These are phyloP conservation scores for Iguana delicatissima DNA, from an alignment of 2,797 vertebrate genomes.

Conservation along the genomic window DNA sequence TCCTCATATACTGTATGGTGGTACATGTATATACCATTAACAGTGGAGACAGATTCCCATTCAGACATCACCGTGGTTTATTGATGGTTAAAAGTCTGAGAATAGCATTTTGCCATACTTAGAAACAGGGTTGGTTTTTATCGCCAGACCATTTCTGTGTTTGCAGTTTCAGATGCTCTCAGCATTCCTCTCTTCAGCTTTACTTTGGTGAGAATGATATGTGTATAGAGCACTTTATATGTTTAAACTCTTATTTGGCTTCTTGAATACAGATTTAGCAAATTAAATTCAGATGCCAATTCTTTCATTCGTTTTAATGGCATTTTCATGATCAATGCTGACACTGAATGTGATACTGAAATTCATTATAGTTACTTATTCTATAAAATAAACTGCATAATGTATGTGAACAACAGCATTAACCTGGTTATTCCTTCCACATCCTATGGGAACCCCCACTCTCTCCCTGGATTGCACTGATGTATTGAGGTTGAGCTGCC, in stretches of 20 bases:
- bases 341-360: background rate
- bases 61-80: background rate
- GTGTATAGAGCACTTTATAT: background rate
- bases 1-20: background rate
- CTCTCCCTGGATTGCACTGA: slow-evolving; percentile 32
- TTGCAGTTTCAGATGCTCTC: background rate
- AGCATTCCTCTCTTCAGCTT: background rate
- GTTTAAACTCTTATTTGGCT: slow-evolving; percentile 5
- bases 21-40: background rate
- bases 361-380: slow-evolving; percentile 10
- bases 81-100: background rate
- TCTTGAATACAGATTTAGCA: slow-evolving; percentile 24
- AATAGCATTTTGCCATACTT: background rate
- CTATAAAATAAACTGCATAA: slow-evolving; percentile 29
- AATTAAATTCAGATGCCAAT: slow-evolving; percentile 31
- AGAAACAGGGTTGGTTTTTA: background rate
- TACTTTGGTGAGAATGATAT: background rate
- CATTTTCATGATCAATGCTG: background rate
- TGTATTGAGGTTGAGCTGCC: slow-evolving; percentile 25
- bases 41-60: background rate
- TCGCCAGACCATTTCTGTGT: background rate
- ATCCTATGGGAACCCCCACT: slow-evolving; percentile 29
- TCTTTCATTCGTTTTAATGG: background rate
- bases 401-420: slow-evolving; percentile 1
- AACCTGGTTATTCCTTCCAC: slow-evolving; percentile 23